phyloP scores from a whole-genome alignment of 2,113 vertebrate species.

The Eira barbara region DNA sequence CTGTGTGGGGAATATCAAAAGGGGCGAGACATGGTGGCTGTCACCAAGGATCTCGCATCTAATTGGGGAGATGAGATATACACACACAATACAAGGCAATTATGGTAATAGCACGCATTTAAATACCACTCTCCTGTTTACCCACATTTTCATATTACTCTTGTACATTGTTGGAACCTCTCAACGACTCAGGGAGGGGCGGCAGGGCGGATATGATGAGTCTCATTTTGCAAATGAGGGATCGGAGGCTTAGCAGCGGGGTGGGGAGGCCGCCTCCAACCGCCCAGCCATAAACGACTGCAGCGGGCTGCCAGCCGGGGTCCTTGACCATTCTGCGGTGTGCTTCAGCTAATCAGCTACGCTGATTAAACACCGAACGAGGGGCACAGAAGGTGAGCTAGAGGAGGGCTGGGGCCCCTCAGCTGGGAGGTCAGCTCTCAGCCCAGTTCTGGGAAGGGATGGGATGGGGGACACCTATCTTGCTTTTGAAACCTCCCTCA shows the following conservation, averaged over 20 bases:
- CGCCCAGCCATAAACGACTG: neutral
- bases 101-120: conserved; percentile 42
- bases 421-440: neutral
- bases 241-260: neutral
- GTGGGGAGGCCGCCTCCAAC: neutral
- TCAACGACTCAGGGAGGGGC: neutral
- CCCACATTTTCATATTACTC: conserved; percentile 17
- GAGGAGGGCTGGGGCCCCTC: neutral
- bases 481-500: neutral
- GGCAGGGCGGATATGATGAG: neutral
- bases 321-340: neutral
- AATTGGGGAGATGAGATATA: conserved; percentile 19
- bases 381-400: neutral
- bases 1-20: neutral
- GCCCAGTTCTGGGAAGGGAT: neutral
- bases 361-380: neutral
- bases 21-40: neutral
- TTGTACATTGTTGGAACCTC: neutral
- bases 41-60: neutral
- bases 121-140: conserved; percentile 35
- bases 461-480: fast-evolving
- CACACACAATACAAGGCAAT: conserved; percentile 36
- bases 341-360: neutral
- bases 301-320: fast-evolving
- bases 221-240: conserved; percentile 51